Evolutionary conservation across 2,797 vertebrate genomes (phyloP), one percentile per base, ranked within the genome.

Genomic region (Silurus lanzhouensis): DNA sequence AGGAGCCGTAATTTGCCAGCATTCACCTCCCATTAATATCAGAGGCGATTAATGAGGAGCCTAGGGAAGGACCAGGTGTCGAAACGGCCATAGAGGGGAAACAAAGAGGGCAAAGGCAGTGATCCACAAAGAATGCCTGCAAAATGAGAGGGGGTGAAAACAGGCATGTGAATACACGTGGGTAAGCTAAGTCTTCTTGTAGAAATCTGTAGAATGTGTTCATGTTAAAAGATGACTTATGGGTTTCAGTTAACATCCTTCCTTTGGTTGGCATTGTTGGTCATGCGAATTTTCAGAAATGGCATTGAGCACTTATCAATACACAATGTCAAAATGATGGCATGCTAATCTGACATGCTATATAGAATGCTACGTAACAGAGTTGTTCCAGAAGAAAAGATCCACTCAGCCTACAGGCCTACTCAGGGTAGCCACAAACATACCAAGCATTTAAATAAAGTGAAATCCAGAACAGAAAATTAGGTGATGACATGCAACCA

Each of bases 11-110:
- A 94, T 94, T 94, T 93, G 92, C 93, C 93, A 93, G 91, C 92
- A 91, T 94, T 96, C 95, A 95, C 88, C 91, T 95, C 92, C 92
- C 94, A 95, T 96, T 95, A 96, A 95, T 96, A 95, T 95, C 95
- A 95, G 94, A 89, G 64, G 83, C 91, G 92, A 95, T 95, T 96
- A 95, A 95, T 95, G 95, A 95, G 94, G 92, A 92, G 77, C 27
- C 68, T 63, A 84, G 81, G 78, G 86, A 84, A 84, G 82, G 88
- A 86, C 94, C 95, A 95, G 95, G 95, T 96, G 95, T 95, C 91
- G 85, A 91, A 91, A 89, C 88, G 92, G 92, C 91, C 91, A 92
- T 93, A 93, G 94, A 94, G 93, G 91, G 90, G 93, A 92, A 95
- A 95, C 94, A 95, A 95, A 96, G 93, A 94, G 93, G 93, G 93